These are phyloP conservation scores for Limnephilus rhombicus DNA, from an alignment of 2,888 invertebrate species.

Conservation along the genomic window DNA sequence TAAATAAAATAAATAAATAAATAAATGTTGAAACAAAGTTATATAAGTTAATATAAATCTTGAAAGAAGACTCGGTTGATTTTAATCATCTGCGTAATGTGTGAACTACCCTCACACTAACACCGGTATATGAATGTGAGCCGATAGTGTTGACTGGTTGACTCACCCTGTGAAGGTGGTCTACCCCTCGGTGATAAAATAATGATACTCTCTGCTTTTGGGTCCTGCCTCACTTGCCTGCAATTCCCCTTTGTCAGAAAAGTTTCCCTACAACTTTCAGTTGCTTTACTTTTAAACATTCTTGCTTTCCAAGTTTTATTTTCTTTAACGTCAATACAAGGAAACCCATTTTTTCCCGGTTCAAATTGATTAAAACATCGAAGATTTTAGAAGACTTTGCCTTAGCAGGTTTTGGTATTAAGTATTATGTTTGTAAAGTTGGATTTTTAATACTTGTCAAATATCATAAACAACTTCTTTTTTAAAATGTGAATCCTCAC, in stretches of 20 bases:
- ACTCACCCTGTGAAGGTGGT: conserved; percentile 33
- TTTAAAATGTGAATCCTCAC: too few species aligned
- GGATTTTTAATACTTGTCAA: not conserved
- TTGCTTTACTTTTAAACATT: conserved; percentile 54
- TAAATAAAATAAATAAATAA: too few species aligned
- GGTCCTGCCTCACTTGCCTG: conserved; percentile 43
- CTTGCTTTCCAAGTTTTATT: conserved; percentile 35
- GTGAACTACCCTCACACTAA: not conserved
- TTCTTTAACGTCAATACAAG: conserved; percentile 36
- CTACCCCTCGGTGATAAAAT: conserved; percentile 48
- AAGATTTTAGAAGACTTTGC: not conserved
- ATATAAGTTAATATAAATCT: too few species aligned
- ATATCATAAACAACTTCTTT: too few species aligned
- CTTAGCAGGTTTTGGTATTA: not conserved
- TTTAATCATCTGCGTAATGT: not conserved
- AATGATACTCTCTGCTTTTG: conserved; percentile 35
- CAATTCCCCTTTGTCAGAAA: conserved; percentile 58
- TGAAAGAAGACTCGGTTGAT: not conserved
- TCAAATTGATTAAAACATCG: conserved; percentile 28
- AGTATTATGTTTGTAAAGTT: not conserved
- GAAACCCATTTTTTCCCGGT: conserved; percentile 9
- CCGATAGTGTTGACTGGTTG: not conserved
- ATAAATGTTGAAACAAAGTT: too few species aligned
- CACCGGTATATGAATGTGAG: not conserved
- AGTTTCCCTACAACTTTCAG: conserved; percentile 50